Conservation (phyloP, 2,113 vertebrate genomes). For the Chrysochloris asiatica region DNA sequence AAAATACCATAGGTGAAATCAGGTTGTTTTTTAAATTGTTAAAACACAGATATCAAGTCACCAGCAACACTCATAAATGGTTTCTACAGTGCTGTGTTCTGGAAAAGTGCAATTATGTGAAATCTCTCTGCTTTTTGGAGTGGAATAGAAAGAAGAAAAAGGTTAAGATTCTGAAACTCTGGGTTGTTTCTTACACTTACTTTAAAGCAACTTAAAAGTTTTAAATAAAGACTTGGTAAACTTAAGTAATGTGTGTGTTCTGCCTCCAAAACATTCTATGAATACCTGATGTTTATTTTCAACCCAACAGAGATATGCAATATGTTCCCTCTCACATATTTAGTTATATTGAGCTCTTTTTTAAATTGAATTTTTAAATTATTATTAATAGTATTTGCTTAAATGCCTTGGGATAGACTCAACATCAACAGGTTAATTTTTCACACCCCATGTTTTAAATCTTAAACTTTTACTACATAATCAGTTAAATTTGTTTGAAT, state of each 20-base stretch:
- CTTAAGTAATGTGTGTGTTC: background rate
- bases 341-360: background rate
- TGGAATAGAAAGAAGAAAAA: background rate
- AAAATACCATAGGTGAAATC: background rate
- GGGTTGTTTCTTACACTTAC: background rate
- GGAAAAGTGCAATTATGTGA: background rate
- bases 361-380: background rate
- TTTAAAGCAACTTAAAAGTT: background rate
- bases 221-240: background rate
- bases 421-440: background rate
- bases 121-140: background rate
- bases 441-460: background rate
- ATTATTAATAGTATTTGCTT: background rate
- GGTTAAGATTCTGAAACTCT: constrained; percentile 27
- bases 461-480: background rate
- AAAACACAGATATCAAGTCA: background rate
- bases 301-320: background rate
- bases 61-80: background rate
- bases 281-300: background rate
- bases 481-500: background rate
- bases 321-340: background rate
- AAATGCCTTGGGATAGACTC: background rate
- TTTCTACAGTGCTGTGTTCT: background rate
- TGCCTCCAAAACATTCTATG: background rate
- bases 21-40: background rate